Conservation (phyloP, 2,888 invertebrate genomes). For the Neoitamus cyanurus region DNA sequence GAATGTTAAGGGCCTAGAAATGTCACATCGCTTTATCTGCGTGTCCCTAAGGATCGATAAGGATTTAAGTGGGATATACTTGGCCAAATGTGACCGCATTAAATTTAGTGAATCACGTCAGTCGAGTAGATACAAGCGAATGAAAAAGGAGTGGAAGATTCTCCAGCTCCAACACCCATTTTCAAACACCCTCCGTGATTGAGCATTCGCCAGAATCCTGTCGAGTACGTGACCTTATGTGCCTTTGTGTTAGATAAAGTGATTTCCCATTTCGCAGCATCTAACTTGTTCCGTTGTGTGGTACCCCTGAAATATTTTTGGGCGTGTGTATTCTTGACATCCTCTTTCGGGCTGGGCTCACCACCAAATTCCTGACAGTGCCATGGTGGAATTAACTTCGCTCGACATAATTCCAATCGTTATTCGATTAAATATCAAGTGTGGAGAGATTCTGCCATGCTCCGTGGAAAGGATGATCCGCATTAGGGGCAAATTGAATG, state of each 20-base stretch:
- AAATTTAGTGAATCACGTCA: constrained; percentile 58
- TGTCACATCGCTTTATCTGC: constrained; percentile 52
- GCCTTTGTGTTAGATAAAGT: constrained; percentile 44
- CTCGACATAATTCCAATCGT: constrained; percentile 59
- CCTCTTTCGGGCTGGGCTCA: not conserved
- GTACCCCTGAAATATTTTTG: constrained; percentile 20
- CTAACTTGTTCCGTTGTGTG: constrained; percentile 27
- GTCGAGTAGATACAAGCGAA: constrained; percentile 46
- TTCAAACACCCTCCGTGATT: constrained; percentile 22
- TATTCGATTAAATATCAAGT: constrained; percentile 64
- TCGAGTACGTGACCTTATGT: constrained; percentile 46
- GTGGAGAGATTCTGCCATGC: constrained; percentile 48
- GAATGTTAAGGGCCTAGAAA: constrained; percentile 41
- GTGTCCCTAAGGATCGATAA: constrained; percentile 66
- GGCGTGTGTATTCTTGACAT: constrained; percentile 34
- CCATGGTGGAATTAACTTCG: constrained; percentile 55
- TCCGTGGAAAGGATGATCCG: constrained; percentile 50
- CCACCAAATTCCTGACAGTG: constrained; percentile 43
- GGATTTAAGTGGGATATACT: constrained; percentile 67
- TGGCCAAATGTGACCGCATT: constrained; percentile 67
- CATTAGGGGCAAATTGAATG: constrained; percentile 55
- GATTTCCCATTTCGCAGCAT: constrained; percentile 49
- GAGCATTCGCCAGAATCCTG: constrained; percentile 36
- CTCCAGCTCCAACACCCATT: constrained; percentile 25
- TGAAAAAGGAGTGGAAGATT: constrained; percentile 43